Evolutionary conservation across 2,797 vertebrate genomes (phyloP).

Genomic region (Spea hammondii): DNA sequence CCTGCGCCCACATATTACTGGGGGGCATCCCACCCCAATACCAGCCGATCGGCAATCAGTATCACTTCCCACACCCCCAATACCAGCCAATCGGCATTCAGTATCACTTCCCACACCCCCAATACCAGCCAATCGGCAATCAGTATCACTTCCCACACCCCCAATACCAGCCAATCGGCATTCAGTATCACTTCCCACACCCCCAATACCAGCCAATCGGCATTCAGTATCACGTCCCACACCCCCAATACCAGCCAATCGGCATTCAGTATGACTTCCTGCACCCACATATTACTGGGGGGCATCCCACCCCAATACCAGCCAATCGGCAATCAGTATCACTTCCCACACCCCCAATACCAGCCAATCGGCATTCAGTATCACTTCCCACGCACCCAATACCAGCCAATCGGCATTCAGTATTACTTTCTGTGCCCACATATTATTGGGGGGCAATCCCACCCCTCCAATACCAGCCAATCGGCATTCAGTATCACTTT

Average conservation of each 20-base stretch:
- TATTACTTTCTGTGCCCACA: background rate
- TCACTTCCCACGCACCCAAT: slow-evolving; percentile 52
- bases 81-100: too few species aligned
- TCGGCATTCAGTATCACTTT: slow-evolving; percentile 68
- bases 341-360: background rate
- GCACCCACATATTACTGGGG: too few species aligned
- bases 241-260: background rate
- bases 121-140: background rate
- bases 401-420: background rate
- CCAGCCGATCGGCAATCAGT: background rate
- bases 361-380: slow-evolving; percentile 71
- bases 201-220: slow-evolving; percentile 57
- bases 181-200: background rate
- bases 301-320: too few species aligned
- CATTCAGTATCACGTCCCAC: slow-evolving; percentile 68
- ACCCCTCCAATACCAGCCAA: slow-evolving; percentile 54
- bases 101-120: too few species aligned
- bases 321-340: background rate
- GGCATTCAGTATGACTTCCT: too few species aligned
- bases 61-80: background rate
- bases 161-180: background rate
- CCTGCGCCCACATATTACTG: background rate
- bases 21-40: background rate
- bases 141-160: too few species aligned
- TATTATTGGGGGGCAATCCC: background rate